These are phyloP conservation scores for Microplitis demolitor DNA, from an alignment of 1,140 invertebrate genomes.

Conservation along the genomic window DNA sequence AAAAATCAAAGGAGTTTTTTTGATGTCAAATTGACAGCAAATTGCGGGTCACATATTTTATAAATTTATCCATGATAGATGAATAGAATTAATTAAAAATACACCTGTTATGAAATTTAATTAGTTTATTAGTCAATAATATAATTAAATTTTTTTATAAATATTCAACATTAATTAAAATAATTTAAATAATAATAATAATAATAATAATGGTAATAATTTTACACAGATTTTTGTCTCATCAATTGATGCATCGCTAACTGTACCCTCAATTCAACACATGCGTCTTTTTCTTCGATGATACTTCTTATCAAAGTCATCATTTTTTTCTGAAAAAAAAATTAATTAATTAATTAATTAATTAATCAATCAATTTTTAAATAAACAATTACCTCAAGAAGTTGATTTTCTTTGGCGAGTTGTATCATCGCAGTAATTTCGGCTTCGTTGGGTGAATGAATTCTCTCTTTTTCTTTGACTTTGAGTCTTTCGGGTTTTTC, in stretches of 20 bases:
- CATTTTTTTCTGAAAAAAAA: slow-evolving; percentile 64
- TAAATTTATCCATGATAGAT: no score
- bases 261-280: slow-evolving; percentile 70
- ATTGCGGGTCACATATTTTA: no score
- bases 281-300: slow-evolving; percentile 71
- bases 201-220: no score
- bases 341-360: background rate
- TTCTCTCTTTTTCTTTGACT: slow-evolving; percentile 49
- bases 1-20: no score
- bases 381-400: slow-evolving; percentile 61
- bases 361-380: background rate
- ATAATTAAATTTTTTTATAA: no score
- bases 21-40: no score
- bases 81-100: no score
- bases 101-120: no score
- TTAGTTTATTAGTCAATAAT: no score
- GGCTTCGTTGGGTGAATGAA: slow-evolving; percentile 61
- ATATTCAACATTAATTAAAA: no score
- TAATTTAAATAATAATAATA: no score
- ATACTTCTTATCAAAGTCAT: slow-evolving; percentile 66
- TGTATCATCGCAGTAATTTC: slow-evolving; percentile 57
- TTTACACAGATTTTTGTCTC: slow-evolving; percentile 41
- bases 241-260: slow-evolving; percentile 65
- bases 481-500: slow-evolving; percentile 61
- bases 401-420: slow-evolving; percentile 68